Evolutionary conservation across 2,113 vertebrate species (phyloP), one percentile per base, ranked within the genome.

Genomic region (Cheilinus undulatus): DNA sequence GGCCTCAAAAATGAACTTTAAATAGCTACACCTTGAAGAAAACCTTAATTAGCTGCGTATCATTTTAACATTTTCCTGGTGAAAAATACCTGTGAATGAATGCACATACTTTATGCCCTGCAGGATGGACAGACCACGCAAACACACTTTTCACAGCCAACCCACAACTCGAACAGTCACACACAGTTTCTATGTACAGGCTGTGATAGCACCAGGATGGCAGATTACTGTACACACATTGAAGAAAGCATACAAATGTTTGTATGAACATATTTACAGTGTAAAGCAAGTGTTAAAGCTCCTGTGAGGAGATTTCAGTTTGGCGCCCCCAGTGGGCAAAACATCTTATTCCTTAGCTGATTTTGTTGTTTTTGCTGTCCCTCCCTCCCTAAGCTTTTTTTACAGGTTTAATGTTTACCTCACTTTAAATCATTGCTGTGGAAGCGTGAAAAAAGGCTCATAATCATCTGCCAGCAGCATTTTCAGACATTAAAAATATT

Each of bases 201-300:
- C 27, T 32, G 23, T 15, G 1, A 43, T 19, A 73, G 64, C 63
- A 85, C 51, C 62, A 19, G n/a, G n/a, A 52, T n/a, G 14, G 32
- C 17, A 4, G 12, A 23, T 43, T 24, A 52, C 12, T 26, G 8
- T 13, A 26, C 24, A 56, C 19, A 58, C 26, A 70, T 17, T 23
- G 14, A 32, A 38, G 51, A 23, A 28, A 36, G 22, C 26, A 61
- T 2, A 66, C 40, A 56, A 12, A 20, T 24, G 7, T 10, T 17
- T 15, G n/a, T 24, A 9, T 15, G 3, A 40, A 40, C 34, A 23
- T 23, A 40, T 59, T 72, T 62, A 7, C 24, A 36, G 43, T 57
- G n/a, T n/a, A n/a, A n/a, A n/a, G n/a, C n/a, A n/a, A n/a, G n/a
- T n/a, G n/a, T n/a, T n/a, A n/a, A n/a, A n/a, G n/a, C n/a, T n/a